Evolutionary conservation across 2,113 vertebrate species (phyloP).

Genomic region (Lepus timidus): DNA sequence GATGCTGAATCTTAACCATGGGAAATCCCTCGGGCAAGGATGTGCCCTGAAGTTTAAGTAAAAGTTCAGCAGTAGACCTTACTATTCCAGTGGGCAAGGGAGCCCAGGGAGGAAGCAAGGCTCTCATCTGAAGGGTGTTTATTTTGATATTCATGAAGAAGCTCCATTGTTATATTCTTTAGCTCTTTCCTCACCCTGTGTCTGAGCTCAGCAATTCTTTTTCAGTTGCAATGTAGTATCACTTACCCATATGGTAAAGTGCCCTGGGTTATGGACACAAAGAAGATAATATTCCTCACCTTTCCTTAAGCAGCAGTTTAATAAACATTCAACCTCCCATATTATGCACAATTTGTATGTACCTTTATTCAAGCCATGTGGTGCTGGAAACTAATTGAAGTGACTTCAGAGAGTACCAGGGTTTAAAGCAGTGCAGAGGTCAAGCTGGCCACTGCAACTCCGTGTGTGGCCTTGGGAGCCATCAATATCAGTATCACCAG

Average conservation of each 20-base stretch:
- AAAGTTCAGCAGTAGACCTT: not conserved
- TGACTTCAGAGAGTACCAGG: not conserved
- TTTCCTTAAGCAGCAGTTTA: not conserved
- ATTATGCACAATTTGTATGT: not conserved
- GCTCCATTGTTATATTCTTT: not conserved
- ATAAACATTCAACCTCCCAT: not conserved
- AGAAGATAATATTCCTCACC: not conserved
- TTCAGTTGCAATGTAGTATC: fast-evolving
- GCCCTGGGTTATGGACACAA: not conserved
- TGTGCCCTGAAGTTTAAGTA: not conserved
- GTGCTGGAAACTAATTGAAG: not conserved
- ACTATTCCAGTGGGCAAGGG: not conserved
- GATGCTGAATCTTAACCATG: not conserved
- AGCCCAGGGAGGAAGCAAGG: not conserved
- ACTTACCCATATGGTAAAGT: not conserved
- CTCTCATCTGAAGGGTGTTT: not conserved
- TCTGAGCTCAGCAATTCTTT: not conserved
- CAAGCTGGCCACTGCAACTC: not conserved
- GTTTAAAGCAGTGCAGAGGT: not conserved
- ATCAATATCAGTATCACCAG: not conserved
- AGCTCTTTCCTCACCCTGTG: not conserved
- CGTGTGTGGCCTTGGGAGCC: not conserved
- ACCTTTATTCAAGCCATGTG: not conserved
- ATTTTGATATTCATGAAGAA: not conserved
- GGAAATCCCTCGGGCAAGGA: not conserved